phyloP scores from a whole-genome alignment of 2,113 vertebrate species.

The Chroicocephalus ridibundus region DNA sequence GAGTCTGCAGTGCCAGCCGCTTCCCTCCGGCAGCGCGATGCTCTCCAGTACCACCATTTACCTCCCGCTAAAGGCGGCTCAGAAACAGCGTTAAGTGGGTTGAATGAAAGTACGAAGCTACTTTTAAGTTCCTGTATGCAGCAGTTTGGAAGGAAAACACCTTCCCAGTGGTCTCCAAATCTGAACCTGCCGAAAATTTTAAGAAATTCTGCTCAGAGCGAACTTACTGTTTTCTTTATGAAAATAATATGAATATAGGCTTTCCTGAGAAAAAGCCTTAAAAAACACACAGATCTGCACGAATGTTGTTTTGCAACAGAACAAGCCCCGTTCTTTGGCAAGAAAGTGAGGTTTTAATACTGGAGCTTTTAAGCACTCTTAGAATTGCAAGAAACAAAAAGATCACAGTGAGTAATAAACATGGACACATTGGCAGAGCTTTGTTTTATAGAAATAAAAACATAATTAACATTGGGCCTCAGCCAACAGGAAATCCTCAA shows the following conservation, averaged over 20 bases:
- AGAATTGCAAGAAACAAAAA: slow-evolving; percentile 34
- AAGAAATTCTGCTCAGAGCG: neutral
- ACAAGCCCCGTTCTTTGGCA: neutral
- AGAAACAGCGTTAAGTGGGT: rapidly evolving
- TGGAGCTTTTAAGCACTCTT: slow-evolving; percentile 1
- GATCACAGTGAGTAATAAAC: slow-evolving; percentile 35
- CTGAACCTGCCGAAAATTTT: neutral
- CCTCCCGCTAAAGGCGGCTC: neutral
- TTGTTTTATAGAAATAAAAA: slow-evolving; percentile 57
- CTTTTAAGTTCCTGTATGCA: neutral
- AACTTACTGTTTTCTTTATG: neutral
- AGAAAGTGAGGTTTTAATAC: neutral
- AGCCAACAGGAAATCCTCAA: slow-evolving; percentile 63
- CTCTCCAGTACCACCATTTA: neutral
- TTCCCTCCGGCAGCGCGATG: rapidly evolving
- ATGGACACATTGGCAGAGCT: slow-evolving; percentile 41
- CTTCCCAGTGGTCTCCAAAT: neutral
- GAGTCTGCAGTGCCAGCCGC: neutral
- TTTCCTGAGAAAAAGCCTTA: neutral
- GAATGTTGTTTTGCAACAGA: neutral
- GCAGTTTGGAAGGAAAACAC: neutral
- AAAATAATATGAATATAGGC: neutral
- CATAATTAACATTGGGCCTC: slow-evolving; percentile 48
- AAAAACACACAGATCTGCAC: neutral
- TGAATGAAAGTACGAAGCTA: neutral